These are phyloP conservation scores for Labroides dimidiatus DNA, from an alignment of 2,797 vertebrate genomes.

Conservation along the genomic window DNA sequence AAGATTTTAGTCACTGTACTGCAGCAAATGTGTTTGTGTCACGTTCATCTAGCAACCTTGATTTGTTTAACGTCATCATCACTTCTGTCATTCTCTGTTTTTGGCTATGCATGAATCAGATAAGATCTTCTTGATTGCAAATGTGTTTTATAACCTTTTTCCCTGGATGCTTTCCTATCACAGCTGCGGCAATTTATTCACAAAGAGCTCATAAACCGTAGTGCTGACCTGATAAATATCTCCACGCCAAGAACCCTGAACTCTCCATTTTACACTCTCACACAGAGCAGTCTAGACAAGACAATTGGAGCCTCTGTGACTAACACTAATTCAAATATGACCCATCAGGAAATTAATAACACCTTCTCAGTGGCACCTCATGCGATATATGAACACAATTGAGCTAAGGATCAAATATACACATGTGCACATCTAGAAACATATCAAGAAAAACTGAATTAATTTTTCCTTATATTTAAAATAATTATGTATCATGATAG, in stretches of 20 bases:
- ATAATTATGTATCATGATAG: not conserved
- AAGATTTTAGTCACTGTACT: too few relatives aligned
- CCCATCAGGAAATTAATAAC: conserved; percentile 73
- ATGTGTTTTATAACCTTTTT: too few relatives aligned
- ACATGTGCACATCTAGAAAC: conserved; percentile 31
- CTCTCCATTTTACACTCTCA: conserved; percentile 37
- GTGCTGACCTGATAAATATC: conserved; percentile 42
- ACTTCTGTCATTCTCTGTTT: not conserved
- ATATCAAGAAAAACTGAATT: conserved; percentile 6
- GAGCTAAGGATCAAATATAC: conserved; percentile 27
- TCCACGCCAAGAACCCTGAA: conserved; percentile 35
- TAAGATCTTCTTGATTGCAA: not conserved
- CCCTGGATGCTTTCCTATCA: not conserved
- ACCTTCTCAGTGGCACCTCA: conserved; percentile 58
- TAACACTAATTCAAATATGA: conserved; percentile 73
- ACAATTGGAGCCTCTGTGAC: conserved; percentile 59
- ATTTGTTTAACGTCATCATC: not conserved
- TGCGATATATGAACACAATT: conserved; percentile 43
- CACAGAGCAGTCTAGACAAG: conserved; percentile 50
- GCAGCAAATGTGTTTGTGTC: not conserved
- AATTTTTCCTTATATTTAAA: not conserved
- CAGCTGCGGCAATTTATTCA: not conserved
- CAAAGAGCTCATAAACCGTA: conserved; percentile 15
- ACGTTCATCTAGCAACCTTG: not conserved
- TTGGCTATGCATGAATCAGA: not conserved